These are phyloP conservation scores for Julus scandinavius DNA, from an alignment of 2,888 invertebrate genomes.

Conservation along the genomic window DNA sequence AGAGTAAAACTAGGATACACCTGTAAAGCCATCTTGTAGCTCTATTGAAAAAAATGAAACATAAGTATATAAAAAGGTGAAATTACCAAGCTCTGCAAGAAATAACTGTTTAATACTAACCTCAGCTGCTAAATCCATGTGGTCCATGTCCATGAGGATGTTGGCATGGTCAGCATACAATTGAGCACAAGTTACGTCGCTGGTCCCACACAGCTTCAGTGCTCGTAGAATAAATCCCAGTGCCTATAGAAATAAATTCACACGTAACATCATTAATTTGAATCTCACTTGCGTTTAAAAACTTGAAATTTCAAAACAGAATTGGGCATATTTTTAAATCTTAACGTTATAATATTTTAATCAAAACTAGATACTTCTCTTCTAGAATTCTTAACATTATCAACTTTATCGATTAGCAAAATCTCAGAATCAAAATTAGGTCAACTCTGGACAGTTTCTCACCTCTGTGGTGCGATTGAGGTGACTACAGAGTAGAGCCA, in stretches of 20 bases:
- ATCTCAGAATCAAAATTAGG: too few species aligned
- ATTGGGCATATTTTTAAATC: slow-evolving; percentile 57
- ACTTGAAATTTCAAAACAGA: not conserved
- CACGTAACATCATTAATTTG: slow-evolving; percentile 25
- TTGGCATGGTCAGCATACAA: slow-evolving; percentile 61
- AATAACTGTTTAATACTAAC: slow-evolving; percentile 54
- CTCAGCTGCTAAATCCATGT: slow-evolving; percentile 60
- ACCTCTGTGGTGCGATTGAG: slow-evolving; percentile 61
- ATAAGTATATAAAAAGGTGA: too few species aligned
- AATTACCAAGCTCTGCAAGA: slow-evolving; percentile 56
- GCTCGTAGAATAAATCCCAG: slow-evolving; percentile 60
- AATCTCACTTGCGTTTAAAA: not conserved
- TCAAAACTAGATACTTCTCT: not conserved
- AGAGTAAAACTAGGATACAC: slow-evolving; percentile 60
- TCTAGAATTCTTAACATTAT: too few species aligned
- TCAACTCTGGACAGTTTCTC: not conserved
- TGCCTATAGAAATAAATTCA: slow-evolving; percentile 57
- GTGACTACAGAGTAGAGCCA: slow-evolving; percentile 60
- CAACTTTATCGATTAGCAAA: too few species aligned
- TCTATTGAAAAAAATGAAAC: slow-evolving; percentile 57
- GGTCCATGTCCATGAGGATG: slow-evolving; percentile 61
- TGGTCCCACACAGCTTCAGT: slow-evolving; percentile 59
- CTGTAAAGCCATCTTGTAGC: slow-evolving; percentile 60
- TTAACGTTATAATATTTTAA: slow-evolving; percentile 61
- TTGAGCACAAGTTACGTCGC: slow-evolving; percentile 59